Evolutionary conservation across 2,113 vertebrate species (phyloP), one percentile per base, ranked within the genome.

Genomic region (Onychorhynchus coronatus): DNA sequence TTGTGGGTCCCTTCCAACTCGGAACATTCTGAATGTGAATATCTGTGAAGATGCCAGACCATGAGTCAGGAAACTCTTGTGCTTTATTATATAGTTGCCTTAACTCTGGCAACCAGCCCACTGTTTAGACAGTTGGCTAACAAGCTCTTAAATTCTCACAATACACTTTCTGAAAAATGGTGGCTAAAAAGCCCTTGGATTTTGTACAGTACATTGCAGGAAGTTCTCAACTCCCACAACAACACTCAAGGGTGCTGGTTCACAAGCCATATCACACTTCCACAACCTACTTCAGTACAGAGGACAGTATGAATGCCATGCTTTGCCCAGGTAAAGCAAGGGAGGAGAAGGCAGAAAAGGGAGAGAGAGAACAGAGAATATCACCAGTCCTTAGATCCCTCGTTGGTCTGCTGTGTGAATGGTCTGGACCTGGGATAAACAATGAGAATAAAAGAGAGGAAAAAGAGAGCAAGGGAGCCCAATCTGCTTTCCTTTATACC

Each of bases 341-440:
- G 13, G 23, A 61, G 28, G n/a, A 68, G 20, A 31, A 46, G n/a
- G 25, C 4, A 53, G 46, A 61, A 62, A 62, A 62, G n/a, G 24
- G 13, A 47, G 39, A 75, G 19, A 65, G 39, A 65, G 13, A 62
- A 25, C 39, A 68, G 53, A n/a, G 21, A 59, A 7, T 41, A 35
- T 53, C n/a, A 75, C 20, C 28, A 46, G n/a, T 47, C 62, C 24
- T 75, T 55, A 41, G n/a, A 30, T 12, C 8, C 14, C 67, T 17
- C 2, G 3, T 35, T 47, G 19, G 9, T 41, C 28, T 1, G 3
- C 28, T 1, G 3, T 16, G 8, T 0, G 3, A 24, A 14, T 53
- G 39, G 42, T 27, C 53, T 24, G 5, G n/a, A 61, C n/a, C 20
- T 67, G 53, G 13, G n/a, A 12, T 53, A 74, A 75, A 41, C 13